A percentile compares a stretch with the other conserved stretches of the same genome.
These are phyloP conservation scores for Pollenia amentaria DNA, from an alignment of 2,888 invertebrate species.

Conservation along the genomic window DNA sequence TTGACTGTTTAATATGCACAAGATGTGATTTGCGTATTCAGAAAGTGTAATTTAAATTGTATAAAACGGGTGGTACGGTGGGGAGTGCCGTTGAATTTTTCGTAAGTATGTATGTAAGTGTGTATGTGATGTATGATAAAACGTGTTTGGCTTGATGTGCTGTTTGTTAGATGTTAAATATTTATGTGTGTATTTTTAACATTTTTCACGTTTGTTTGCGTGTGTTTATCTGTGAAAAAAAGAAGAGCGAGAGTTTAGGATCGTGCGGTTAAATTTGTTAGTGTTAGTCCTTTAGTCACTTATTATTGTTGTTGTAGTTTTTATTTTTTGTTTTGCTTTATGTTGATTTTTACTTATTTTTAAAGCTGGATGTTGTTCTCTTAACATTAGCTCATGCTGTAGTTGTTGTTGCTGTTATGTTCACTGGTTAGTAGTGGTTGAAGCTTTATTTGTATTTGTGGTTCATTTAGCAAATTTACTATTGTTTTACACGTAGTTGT, in stretches of 20 bases:
- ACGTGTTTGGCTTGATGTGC: constrained; percentile 22
- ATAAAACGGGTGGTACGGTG: neutral
- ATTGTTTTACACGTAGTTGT: constrained; percentile 60
- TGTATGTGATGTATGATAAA: constrained; percentile 37
- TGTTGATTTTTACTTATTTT: constrained; percentile 42
- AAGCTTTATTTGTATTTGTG: constrained; percentile 71
- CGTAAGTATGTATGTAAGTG: constrained; percentile 3
- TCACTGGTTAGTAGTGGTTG: constrained; percentile 67
- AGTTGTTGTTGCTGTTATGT: constrained; percentile 42
- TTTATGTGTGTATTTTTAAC: constrained; percentile 27
- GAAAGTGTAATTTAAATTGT: constrained; percentile 59
- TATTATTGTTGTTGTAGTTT: constrained; percentile 49
- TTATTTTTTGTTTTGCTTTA: constrained; percentile 38
- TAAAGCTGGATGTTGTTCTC: constrained; percentile 10
- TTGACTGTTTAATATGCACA: constrained; percentile 69
- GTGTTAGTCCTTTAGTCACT: constrained; percentile 61
- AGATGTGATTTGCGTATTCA: constrained; percentile 72
- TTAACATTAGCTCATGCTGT: constrained; percentile 30
- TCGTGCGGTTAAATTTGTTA: constrained; percentile 44
- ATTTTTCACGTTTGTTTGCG: constrained; percentile 42
- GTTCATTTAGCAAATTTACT: constrained; percentile 70
- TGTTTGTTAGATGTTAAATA: constrained; percentile 37
- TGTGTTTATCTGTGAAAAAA: neutral
- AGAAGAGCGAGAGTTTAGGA: neutral
- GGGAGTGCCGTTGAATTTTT: constrained; percentile 14